Evolutionary conservation across 2,888 invertebrate genomes (phyloP).

Genomic region (Caradrina clavipalpis): DNA sequence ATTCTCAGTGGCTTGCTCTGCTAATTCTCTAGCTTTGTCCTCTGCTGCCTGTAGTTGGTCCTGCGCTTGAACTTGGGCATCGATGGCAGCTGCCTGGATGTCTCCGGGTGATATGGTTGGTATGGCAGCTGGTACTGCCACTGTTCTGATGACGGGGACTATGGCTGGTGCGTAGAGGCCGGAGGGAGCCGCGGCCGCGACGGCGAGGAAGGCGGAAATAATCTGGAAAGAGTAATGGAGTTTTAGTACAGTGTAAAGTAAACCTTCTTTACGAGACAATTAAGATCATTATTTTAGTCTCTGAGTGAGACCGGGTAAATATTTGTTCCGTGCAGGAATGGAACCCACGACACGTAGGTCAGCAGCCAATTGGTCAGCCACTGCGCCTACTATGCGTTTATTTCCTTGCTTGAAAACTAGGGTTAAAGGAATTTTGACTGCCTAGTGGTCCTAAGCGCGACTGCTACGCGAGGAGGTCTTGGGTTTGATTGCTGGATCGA

Average conservation of each 20-base stretch:
- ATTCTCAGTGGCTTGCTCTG: slow-evolving; percentile 75
- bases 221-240: slow-evolving; percentile 71
- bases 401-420: no score
- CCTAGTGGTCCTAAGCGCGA: no score
- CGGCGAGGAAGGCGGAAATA: slow-evolving; percentile 78
- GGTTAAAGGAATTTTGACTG: no score
- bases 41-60: slow-evolving; percentile 75
- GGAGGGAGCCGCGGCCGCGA: slow-evolving; percentile 81
- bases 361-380: no score
- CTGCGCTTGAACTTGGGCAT: slow-evolving; percentile 74
- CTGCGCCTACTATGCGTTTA: no score
- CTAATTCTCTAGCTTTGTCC: slow-evolving; percentile 75
- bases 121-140: slow-evolving; percentile 66
- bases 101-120: slow-evolving; percentile 82
- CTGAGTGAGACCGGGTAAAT: no score
- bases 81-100: slow-evolving; percentile 83
- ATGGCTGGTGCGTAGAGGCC: slow-evolving; percentile 59
- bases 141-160: slow-evolving; percentile 53
- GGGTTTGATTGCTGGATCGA: no score
- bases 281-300: no score
- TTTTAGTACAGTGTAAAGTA: neutral
- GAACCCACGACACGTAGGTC: no score
- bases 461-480: no score
- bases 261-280: no score
- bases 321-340: no score